Base-by-base conservation (phyloP, 2,113 vertebrate species). In the Bubo bubo region DNA sequence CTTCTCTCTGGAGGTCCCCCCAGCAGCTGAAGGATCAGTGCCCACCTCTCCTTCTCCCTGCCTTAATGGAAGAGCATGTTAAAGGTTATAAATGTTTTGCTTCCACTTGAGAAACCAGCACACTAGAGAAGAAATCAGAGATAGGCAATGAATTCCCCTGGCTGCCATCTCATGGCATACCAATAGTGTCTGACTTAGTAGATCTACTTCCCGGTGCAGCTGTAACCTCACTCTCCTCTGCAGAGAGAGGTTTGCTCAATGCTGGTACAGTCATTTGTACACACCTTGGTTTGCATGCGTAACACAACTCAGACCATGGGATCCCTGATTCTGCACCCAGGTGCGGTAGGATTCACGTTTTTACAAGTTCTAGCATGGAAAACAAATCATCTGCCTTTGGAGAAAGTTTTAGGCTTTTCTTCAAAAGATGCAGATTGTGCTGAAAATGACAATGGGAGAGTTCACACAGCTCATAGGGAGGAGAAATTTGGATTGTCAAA, bases 281-380 rank as follows among this genome's bases (percentile, higher is more conserved):
- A 7, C 21, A 7, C 34, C 45, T 11, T 0, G 47, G 50, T 9
- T 18, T 10, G 62, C 47, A 7, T 3, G 34, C 1, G 2, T 23
- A 64, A 55, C 8, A 8, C 13, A 23, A 9, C 37, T 12, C 16
- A 15, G 70, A 9, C 8, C 37, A 26, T 4, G 32, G 72, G 53
- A 59, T 50, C 58, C 22, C 74, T 6, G 35, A 5, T 30, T 56
- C 21, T 79, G 30, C 58, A 7, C 66, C 32, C 32, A 4, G 6
- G 14, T 23, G 19, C 2, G 4, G 59, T 3, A 11, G 35, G 47
- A 35, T 27, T 26, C 22, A 6, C 1, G 0, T 28, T 63, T 70
- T 34, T n/a, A 4, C 53, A 53, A 75, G 34, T 4, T 86, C 34
- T 64, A 3, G 47, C 5, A 3, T 3, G 3, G 50, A n/a, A 60